A percentile compares a stretch with the other conserved stretches of the same genome.
These are phyloP conservation scores for Mormyrus lacerda DNA, from an alignment of 2,113 vertebrate genomes.

Conservation along the genomic window DNA sequence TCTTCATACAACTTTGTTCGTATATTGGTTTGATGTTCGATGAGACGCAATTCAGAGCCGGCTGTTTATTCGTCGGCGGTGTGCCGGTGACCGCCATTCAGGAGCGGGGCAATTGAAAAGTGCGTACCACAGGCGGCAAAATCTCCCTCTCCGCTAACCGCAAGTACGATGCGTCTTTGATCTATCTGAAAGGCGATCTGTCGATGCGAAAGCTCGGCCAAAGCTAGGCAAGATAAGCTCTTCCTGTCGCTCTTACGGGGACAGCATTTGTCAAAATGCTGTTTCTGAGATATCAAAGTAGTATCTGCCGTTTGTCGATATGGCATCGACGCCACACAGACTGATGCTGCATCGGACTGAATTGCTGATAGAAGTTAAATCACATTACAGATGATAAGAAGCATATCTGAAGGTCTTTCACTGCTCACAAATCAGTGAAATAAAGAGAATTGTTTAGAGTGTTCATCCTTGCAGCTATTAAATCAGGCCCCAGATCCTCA, in stretches of 20 bases:
- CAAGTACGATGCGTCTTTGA: conserved; percentile 11
- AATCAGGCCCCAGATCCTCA: not conserved
- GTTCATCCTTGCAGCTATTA: not conserved
- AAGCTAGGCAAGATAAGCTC: not conserved
- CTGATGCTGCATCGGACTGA: not conserved
- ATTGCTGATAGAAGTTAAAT: not conserved
- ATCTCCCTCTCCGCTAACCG: not conserved
- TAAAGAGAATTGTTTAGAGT: not conserved
- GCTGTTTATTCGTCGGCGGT: not conserved
- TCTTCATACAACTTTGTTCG: not conserved
- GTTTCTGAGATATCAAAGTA: not conserved
- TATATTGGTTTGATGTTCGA: conserved; percentile 8
- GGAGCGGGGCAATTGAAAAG: not conserved
- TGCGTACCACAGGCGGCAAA: not conserved
- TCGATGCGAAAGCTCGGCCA: not conserved
- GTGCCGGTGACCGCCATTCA: not conserved
- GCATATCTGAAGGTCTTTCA: not conserved
- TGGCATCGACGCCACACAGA: not conserved
- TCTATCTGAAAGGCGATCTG: conserved; percentile 11
- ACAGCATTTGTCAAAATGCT: conserved; percentile 7
- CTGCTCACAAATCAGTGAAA: not conserved
- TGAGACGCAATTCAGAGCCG: not conserved
- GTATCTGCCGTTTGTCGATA: not conserved
- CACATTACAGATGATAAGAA: not conserved
- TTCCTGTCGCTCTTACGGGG: not conserved